phyloP scores from a whole-genome alignment of 2,888 invertebrate genomes.

The Stenichneumon culpator region DNA sequence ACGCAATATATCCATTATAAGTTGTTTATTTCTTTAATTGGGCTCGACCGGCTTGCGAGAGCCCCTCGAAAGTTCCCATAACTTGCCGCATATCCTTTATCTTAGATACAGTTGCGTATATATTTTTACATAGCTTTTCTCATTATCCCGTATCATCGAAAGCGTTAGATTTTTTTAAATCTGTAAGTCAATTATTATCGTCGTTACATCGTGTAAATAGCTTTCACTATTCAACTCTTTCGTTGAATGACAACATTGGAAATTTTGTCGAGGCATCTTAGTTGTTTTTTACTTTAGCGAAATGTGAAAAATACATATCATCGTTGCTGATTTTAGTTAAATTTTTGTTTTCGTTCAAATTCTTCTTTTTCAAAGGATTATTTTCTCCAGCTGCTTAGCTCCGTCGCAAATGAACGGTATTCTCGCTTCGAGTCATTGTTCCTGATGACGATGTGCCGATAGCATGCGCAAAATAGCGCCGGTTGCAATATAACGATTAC shows the following conservation, averaged over 20 bases:
- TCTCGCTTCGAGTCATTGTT: constrained; percentile 65
- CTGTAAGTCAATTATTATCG: constrained; percentile 26
- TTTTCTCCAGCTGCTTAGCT: constrained; percentile 29
- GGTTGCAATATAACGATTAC: constrained; percentile 59
- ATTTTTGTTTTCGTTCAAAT: too few relatives aligned
- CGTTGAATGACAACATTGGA: neutral
- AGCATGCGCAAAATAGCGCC: constrained; percentile 56
- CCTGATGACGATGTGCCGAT: constrained; percentile 58
- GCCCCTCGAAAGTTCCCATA: constrained; percentile 17
- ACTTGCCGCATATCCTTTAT: constrained; percentile 63
- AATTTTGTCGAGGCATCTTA: neutral
- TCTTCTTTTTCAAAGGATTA: neutral
- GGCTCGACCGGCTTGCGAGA: constrained; percentile 11
- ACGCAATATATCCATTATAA: constrained; percentile 38
- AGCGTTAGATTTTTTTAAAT: constrained; percentile 2
- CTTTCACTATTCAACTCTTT: neutral
- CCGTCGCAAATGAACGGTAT: constrained; percentile 66
- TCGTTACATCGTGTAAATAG: constrained; percentile 38
- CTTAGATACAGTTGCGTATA: constrained; percentile 30
- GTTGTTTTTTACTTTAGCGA: neutral
- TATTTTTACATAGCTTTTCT: constrained; percentile 21
- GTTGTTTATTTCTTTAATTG: constrained; percentile 18
- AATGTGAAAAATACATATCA: constrained; percentile 38
- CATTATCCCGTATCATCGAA: neutral
- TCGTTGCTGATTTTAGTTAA: constrained; percentile 6